Conservation (phyloP, 2,888 invertebrate species). For the Morpho deidamia region DNA sequence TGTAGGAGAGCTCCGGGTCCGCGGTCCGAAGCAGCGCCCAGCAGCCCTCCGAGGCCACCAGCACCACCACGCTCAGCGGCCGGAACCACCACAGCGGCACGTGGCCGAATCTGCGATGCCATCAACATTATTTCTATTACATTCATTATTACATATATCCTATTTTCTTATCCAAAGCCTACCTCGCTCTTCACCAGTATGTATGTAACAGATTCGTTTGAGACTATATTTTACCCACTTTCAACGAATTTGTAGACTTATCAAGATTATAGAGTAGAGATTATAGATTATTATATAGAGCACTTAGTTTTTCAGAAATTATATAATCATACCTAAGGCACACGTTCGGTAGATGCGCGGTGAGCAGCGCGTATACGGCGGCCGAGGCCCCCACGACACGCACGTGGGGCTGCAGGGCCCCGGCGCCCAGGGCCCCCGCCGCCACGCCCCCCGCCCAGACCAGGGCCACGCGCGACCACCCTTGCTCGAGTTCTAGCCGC, state of each 20-base stretch:
- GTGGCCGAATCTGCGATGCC: slow-evolving; percentile 48
- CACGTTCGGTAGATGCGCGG: slow-evolving; percentile 92
- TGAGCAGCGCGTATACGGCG: slow-evolving; percentile 92
- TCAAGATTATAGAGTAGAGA: too few species aligned
- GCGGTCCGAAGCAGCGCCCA: slow-evolving; percentile 51
- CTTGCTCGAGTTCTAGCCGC: slow-evolving; percentile 84
- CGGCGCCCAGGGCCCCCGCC: slow-evolving; percentile 86
- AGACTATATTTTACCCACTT: too few species aligned
- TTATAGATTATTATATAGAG: too few species aligned
- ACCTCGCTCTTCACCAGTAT: too few species aligned
- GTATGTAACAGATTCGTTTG: too few species aligned
- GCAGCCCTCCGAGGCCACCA: slow-evolving; percentile 80
- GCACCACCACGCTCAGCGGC: slow-evolving; percentile 78
- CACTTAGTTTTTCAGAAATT: not conserved
- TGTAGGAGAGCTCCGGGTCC: slow-evolving; percentile 28
- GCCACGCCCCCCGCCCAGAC: slow-evolving; percentile 88
- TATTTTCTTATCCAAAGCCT: too few species aligned
- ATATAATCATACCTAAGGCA: slow-evolving; percentile 70
- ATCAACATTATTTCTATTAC: too few species aligned
- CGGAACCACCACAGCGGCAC: slow-evolving; percentile 76
- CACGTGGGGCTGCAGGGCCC: slow-evolving; percentile 84
- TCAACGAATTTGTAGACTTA: too few species aligned
- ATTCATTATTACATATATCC: too few species aligned
- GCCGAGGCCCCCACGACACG: slow-evolving; percentile 93
- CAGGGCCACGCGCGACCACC: slow-evolving; percentile 82